A percentile compares a stretch with the other conserved stretches of the same genome.
These are phyloP conservation scores for Opisthograptis luteolata DNA, from an alignment of 2,888 invertebrate genomes.

Conservation along the genomic window DNA sequence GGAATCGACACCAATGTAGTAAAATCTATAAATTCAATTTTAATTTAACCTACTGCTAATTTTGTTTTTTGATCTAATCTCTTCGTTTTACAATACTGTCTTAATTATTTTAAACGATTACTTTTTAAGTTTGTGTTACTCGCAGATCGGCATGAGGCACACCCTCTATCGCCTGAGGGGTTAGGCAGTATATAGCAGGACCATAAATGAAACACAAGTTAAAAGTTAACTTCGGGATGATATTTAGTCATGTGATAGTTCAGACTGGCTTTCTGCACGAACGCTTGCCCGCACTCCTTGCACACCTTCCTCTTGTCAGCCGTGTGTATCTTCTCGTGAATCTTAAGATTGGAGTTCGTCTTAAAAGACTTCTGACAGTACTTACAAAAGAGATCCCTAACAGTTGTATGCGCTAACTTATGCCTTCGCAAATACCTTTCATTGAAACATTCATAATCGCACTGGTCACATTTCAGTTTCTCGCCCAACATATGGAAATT, in stretches of 20 bases:
- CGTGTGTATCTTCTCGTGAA: constrained; percentile 17
- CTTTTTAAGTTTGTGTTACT: too few relatives aligned
- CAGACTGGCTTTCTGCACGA: constrained; percentile 44
- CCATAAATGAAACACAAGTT: too few relatives aligned
- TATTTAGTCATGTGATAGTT: constrained; percentile 44
- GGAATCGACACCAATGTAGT: too few relatives aligned
- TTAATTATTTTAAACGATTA: too few relatives aligned
- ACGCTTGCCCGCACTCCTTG: constrained; percentile 38
- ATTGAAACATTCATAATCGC: constrained; percentile 1
- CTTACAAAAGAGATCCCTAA: constrained; percentile 15
- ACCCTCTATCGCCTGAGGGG: too few relatives aligned
- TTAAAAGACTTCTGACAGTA: constrained; percentile 12
- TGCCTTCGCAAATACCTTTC: background rate
- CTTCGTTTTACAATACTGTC: too few relatives aligned
- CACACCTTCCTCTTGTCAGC: constrained; percentile 36
- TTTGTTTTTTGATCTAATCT: too few relatives aligned
- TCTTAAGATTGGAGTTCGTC: background rate
- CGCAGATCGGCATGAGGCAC: too few relatives aligned
- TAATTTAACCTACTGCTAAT: too few relatives aligned
- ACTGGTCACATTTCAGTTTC: background rate
- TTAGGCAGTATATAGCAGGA: too few relatives aligned
- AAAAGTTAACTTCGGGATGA: constrained; percentile 11
- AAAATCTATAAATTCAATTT: too few relatives aligned
- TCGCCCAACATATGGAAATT: constrained; percentile 4
- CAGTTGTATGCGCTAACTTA: background rate